Evolutionary conservation across 30 jellyfish, hydroid and myxozoan genomes (phyloP).

Genomic region (Hydractinia symbiolongicarpus): DNA sequence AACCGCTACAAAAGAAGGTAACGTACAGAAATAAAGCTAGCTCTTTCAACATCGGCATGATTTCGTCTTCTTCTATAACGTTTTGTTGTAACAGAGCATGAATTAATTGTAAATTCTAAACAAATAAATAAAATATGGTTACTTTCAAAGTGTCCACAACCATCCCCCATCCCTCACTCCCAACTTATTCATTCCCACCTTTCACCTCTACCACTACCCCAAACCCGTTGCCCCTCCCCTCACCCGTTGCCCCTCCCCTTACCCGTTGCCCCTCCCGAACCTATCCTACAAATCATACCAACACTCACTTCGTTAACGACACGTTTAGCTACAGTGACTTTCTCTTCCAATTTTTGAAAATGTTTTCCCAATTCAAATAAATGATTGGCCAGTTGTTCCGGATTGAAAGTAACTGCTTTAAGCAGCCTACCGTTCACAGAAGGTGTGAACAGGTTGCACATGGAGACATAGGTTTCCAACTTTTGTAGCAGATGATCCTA

Average conservation of each 20-base stretch:
- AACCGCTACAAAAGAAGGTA: neutral
- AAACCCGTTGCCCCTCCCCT: too few species aligned
- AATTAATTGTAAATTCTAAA: neutral
- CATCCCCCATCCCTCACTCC: too few species aligned
- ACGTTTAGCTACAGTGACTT: neutral
- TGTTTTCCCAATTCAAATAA: constrained; percentile 7
- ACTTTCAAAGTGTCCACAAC: too few species aligned
- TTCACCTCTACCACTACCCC: too few species aligned
- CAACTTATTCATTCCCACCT: too few species aligned
- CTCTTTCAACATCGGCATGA: neutral
- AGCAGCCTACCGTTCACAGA: neutral
- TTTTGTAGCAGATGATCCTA: constrained; percentile 1
- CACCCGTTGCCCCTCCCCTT: too few species aligned
- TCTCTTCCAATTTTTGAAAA: constrained; percentile 1
- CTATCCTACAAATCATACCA: too few species aligned
- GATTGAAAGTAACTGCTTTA: neutral
- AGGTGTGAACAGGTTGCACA: neutral
- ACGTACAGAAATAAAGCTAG: neutral
- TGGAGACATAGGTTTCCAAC: neutral
- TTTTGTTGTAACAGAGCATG: neutral
- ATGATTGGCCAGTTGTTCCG: neutral
- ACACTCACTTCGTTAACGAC: neutral
- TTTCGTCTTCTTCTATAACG: neutral
- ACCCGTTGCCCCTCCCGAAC: too few species aligned
- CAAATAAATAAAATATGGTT: neutral